Evolutionary conservation across 2,888 invertebrate genomes (phyloP).

Genomic region (Sphaerophoria taeniata): DNA sequence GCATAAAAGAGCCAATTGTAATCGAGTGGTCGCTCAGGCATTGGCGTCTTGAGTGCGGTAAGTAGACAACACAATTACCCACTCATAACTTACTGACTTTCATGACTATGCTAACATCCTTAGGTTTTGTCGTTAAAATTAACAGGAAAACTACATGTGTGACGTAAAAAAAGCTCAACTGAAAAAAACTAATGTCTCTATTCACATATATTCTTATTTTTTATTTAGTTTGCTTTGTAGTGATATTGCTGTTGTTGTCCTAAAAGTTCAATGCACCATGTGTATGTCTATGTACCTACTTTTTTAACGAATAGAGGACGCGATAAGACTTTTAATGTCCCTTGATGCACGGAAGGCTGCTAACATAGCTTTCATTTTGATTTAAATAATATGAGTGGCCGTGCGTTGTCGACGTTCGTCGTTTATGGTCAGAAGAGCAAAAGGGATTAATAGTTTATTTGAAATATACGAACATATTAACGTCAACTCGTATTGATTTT

Average conservation of each 20-base stretch:
- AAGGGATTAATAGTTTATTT: constrained; percentile 18
- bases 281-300: no score
- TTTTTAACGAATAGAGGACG: no score
- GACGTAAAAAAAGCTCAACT: constrained; percentile 52
- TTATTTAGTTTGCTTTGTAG: no score
- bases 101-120: constrained; percentile 7
- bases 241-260: no score
- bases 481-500: constrained; percentile 65
- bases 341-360: no score
- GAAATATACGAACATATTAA: constrained; percentile 34
- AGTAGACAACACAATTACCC: constrained; percentile 38
- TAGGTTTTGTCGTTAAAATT: constrained; percentile 38
- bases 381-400: constrained; percentile 19
- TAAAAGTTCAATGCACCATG: no score
- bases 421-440: neutral
- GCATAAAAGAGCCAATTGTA: constrained; percentile 55
- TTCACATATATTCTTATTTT: constrained; percentile 33
- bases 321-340: no score
- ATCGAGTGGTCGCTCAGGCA: constrained; percentile 40
- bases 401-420: neutral
- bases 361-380: constrained; percentile 5
- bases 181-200: constrained; percentile 47
- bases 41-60: constrained; percentile 44
- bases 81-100: constrained; percentile 5
- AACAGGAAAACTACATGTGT: constrained; percentile 31